A percentile compares a stretch with the other conserved stretches of the same genome.
These are phyloP conservation scores for Addax nasomaculatus DNA, from an alignment of 2,113 vertebrate species.

Conservation along the genomic window DNA sequence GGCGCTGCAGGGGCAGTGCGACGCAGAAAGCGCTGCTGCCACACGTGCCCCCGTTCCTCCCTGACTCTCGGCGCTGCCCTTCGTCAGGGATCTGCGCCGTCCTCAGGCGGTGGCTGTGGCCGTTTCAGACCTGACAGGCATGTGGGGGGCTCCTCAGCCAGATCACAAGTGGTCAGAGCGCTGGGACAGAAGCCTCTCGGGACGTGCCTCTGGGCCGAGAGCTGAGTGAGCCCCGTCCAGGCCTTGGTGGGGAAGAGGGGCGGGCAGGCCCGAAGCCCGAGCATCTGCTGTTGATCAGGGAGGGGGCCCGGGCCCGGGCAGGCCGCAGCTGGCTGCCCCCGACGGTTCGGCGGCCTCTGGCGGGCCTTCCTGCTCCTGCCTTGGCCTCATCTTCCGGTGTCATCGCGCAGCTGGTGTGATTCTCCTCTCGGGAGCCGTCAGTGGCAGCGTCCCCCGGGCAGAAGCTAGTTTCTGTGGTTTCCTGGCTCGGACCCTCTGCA, in stretches of 20 bases:
- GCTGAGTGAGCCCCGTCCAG: too few species aligned
- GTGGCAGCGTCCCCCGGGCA: not conserved
- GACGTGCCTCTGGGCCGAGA: not conserved
- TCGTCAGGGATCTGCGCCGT: not conserved
- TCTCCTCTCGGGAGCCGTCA: not conserved
- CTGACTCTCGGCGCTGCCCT: not conserved
- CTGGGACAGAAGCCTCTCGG: not conserved
- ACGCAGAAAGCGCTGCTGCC: not conserved
- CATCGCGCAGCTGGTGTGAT: rapidly evolving
- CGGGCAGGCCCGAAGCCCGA: not conserved
- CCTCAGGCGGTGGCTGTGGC: too few species aligned
- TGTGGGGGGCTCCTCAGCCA: not conserved
- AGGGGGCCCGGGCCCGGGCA: rapidly evolving
- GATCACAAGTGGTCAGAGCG: too few species aligned
- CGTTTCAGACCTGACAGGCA: not conserved
- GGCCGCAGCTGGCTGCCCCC: not conserved
- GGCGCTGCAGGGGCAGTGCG: not conserved
- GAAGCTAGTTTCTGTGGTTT: not conserved
- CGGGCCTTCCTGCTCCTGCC: too few species aligned
- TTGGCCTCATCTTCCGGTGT: too few species aligned
- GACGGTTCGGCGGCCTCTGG: rapidly evolving
- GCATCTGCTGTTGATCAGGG: not conserved
- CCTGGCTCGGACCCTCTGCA: not conserved
- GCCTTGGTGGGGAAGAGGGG: not conserved
- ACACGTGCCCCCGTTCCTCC: rapidly evolving